These are phyloP conservation scores for Hydrophis major DNA, from an alignment of 2,797 vertebrate species.

Conservation along the genomic window DNA sequence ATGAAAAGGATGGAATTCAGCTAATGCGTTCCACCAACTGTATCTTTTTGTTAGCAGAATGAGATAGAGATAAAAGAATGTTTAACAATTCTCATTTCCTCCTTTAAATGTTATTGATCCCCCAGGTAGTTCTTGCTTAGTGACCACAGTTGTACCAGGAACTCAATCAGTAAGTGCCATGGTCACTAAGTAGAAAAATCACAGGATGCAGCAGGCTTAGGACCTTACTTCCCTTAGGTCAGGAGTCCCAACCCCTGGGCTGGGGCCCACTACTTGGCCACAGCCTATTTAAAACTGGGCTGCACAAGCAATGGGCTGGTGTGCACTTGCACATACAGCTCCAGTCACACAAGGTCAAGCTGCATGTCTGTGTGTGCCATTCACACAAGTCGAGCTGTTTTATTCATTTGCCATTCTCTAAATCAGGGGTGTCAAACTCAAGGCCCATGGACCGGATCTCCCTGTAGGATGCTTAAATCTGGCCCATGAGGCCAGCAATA, in stretches of 20 bases:
- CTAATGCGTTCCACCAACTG: not conserved
- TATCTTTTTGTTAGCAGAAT: not conserved
- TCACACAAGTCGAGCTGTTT: not conserved
- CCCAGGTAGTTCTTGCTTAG: not conserved
- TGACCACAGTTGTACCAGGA: not conserved
- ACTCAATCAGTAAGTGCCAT: not conserved
- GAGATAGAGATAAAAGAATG: not conserved
- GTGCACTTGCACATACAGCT: not conserved
- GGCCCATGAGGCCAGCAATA: too few species aligned
- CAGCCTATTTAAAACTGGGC: not conserved
- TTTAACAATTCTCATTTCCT: not conserved
- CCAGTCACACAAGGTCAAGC: not conserved
- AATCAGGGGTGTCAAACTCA: not conserved
- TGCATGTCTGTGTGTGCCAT: not conserved
- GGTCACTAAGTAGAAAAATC: not conserved
- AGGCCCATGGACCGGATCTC: too few species aligned
- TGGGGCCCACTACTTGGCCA: not conserved
- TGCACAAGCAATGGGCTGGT: accelerated
- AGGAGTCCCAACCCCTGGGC: not conserved
- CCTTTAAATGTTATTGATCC: not conserved
- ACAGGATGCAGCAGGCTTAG: not conserved
- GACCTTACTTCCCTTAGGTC: not conserved
- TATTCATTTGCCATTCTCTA: not conserved
- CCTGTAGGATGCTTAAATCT: too few species aligned
- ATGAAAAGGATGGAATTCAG: not conserved